Conservation (phyloP, 2,797 vertebrate genomes). For the Lacerta agilis region DNA sequence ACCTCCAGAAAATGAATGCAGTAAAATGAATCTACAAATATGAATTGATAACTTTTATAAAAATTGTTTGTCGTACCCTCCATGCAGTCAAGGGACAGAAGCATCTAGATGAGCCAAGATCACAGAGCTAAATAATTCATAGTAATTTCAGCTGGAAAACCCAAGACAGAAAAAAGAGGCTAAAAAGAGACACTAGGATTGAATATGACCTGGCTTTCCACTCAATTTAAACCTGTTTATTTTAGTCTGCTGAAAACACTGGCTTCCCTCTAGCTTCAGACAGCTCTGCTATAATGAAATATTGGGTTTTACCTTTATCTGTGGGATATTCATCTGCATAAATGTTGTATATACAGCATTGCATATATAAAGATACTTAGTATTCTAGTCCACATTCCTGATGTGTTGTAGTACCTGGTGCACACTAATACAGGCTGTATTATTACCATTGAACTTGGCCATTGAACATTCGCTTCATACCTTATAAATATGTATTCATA, state of each 20-base stretch:
- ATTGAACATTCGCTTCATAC: neutral
- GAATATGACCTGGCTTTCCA: neutral
- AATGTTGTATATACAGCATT: neutral
- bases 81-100: neutral
- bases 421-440: neutral
- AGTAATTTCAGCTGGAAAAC: neutral
- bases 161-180: accelerated
- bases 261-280: neutral
- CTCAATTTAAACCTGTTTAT: neutral
- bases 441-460: neutral
- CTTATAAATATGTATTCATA: neutral
- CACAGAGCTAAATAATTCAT: neutral
- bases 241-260: neutral
- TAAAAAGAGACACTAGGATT: neutral
- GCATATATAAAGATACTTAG: neutral
- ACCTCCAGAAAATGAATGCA: neutral
- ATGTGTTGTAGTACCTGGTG: neutral
- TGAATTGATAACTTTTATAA: neutral
- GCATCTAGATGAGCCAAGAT: neutral
- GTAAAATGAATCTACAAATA: neutral
- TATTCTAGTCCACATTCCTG: neutral
- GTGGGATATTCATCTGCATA: neutral
- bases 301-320: neutral
- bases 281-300: neutral
- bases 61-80: neutral